Conservation (phyloP, 2,113 vertebrate genomes). For the Dipodomys spectabilis region DNA sequence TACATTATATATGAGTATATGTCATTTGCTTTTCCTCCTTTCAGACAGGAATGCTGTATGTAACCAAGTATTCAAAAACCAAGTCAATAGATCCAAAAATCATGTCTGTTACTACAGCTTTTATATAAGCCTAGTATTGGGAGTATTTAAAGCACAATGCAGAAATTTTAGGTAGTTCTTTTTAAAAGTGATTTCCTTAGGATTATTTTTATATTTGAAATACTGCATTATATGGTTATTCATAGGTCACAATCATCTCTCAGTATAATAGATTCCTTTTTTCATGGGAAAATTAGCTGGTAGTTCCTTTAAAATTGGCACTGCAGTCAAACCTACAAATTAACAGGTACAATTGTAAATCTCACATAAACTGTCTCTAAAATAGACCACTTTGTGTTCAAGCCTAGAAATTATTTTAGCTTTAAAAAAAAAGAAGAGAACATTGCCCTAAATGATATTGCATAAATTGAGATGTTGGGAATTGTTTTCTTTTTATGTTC, state of each 20-base stretch:
- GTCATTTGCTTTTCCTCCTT: background rate
- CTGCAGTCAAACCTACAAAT: slow-evolving; percentile 69
- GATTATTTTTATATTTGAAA: slow-evolving; percentile 64
- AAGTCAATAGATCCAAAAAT: slow-evolving; percentile 16
- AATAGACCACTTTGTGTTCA: slow-evolving; percentile 62
- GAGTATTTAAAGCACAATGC: slow-evolving; percentile 24
- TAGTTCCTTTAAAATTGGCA: slow-evolving; percentile 71
- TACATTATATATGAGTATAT: background rate
- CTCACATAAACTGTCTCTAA: slow-evolving; percentile 59
- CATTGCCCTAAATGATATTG: background rate
- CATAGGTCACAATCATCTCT: slow-evolving; percentile 51
- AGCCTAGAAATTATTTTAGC: slow-evolving; percentile 63
- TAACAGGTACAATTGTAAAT: slow-evolving; percentile 68
- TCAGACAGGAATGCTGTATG: background rate
- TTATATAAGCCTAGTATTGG: slow-evolving; percentile 15
- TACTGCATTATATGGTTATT: slow-evolving; percentile 51
- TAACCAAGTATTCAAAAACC: slow-evolving; percentile 13
- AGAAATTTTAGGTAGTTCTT: slow-evolving; percentile 22
- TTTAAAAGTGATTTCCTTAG: slow-evolving; percentile 44
- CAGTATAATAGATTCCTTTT: slow-evolving; percentile 63
- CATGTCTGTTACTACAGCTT: background rate
- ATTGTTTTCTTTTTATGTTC: slow-evolving; percentile 6
- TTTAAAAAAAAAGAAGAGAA: background rate
- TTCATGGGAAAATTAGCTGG: slow-evolving; percentile 69
- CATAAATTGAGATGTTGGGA: background rate